Base-by-base conservation (phyloP, 2,797 vertebrate species). In the Nyctibius grandis region DNA sequence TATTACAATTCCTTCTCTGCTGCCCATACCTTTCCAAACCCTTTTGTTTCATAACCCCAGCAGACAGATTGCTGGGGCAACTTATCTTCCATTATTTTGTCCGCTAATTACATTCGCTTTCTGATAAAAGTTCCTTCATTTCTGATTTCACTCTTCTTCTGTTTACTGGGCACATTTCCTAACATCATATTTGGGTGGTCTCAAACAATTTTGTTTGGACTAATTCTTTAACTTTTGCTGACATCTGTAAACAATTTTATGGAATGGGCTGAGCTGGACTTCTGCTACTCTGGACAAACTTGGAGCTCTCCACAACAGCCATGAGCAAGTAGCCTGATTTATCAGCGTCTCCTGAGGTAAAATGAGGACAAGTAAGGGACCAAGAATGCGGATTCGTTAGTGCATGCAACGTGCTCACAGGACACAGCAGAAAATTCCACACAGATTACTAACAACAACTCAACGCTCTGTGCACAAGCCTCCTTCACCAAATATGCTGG, bases 151-250 rank as follows among this genome's bases (percentile, higher is more conserved):
- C 21, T 79, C 51, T 78, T 69, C n/a, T 59, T 88, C 65, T 86
- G 38, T 84, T 95, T 94, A 95, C 33, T 33, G 28, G 59, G 85
- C 40, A 48, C 63, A 53, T 93, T 90, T 91, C 59, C 59, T 91
- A 90, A 59, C 50, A 81, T 21, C 36, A 25, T 51, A 80, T 94
- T 69, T 96, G 92, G 91, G 88, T 85, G 93, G 97, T 96, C 97
- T 97, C 96, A 97, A 97, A 97, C 84, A 40, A 83, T 92, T 89
- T 90, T 92, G 93, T 90, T 93, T 96, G 86, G 97, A 97, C 93
- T 95, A 96, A 91, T 70, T 95, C 96, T 96, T 97, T 97, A 96
- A 79, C 44, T 82, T 93, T 50, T 90, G 51, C 73, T 95, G 75
- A 88, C 84, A 85, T 89, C 70, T 85, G 89, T 88, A 93, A 97